These are phyloP conservation scores for Cryptotis parvus DNA, from an alignment of 2,113 vertebrate genomes.

Conservation along the genomic window DNA sequence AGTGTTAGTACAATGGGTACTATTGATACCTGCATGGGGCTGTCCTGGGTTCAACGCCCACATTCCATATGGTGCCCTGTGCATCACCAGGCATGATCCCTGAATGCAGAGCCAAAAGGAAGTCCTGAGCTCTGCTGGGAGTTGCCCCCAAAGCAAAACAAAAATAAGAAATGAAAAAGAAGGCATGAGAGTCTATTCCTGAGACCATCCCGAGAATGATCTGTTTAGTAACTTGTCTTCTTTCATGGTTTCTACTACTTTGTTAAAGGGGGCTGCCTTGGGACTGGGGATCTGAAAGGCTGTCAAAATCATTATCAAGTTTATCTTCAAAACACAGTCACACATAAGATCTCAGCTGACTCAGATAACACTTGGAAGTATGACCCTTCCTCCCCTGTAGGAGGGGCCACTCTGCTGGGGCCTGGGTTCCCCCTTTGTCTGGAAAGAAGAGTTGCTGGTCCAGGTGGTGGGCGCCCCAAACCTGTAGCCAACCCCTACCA, in stretches of 20 bases:
- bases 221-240: neutral
- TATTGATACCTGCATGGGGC: no score
- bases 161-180: neutral
- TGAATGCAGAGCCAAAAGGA: no score
- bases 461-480: neutral
- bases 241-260: neutral
- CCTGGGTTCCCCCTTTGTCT: neutral
- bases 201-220: neutral
- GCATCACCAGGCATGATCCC: no score
- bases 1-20: no score
- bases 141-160: no score
- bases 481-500: neutral
- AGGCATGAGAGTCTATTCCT: neutral
- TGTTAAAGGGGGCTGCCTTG: neutral
- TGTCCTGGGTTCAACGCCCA: no score
- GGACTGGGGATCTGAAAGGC: neutral
- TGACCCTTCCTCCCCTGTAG: no score
- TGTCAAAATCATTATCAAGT: neutral
- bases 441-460: neutral
- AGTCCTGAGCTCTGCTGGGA: no score
- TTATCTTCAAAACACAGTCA: neutral
- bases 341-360: neutral
- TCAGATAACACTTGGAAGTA: no score
- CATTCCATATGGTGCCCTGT: no score
- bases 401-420: no score